Evolutionary conservation across 1,140 invertebrate genomes (phyloP).

Genomic region (Teleogryllus occipitalis): DNA sequence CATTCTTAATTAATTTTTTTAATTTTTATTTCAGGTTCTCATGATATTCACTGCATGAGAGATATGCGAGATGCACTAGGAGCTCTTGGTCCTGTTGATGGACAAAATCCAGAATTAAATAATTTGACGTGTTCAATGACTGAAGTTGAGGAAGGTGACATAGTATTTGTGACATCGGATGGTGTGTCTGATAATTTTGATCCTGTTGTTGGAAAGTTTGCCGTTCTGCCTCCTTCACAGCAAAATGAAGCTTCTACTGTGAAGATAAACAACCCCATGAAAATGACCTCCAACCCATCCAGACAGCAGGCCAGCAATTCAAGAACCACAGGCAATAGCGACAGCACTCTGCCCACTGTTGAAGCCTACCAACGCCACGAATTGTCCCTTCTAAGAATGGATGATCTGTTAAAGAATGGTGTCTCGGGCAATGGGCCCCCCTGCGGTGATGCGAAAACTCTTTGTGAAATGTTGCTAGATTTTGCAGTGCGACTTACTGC

Average conservation of each 20-base stretch:
- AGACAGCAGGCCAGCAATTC: slow-evolving; percentile 1
- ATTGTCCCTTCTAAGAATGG: slow-evolving; percentile 66
- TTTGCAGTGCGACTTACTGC: slow-evolving; percentile 69
- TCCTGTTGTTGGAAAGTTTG: slow-evolving; percentile 85
- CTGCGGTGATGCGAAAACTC: slow-evolving; percentile 42
- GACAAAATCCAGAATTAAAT: slow-evolving; percentile 78
- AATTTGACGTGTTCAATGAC: slow-evolving; percentile 87
- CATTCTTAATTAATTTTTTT: neutral
- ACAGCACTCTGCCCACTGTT: slow-evolving; percentile 53
- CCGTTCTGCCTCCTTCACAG: slow-evolving; percentile 42
- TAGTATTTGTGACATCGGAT: slow-evolving; percentile 84
- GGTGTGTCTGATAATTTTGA: slow-evolving; percentile 93
- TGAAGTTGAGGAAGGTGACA: slow-evolving; percentile 70
- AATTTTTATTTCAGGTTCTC: slow-evolving; percentile 54
- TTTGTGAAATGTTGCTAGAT: slow-evolving; percentile 68
- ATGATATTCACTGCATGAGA: slow-evolving; percentile 78
- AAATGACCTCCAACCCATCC: neutral
- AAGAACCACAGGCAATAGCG: no score
- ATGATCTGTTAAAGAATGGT: slow-evolving; percentile 68
- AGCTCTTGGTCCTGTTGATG: slow-evolving; percentile 82
- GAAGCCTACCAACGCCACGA: slow-evolving; percentile 75
- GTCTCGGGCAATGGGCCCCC: slow-evolving; percentile 52
- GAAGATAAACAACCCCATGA: slow-evolving; percentile 10
- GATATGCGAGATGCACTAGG: slow-evolving; percentile 89
- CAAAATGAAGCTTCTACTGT: neutral